These are phyloP conservation scores for Rhynchonycteris naso DNA, from an alignment of 2,797 vertebrate species.

Conservation along the genomic window DNA sequence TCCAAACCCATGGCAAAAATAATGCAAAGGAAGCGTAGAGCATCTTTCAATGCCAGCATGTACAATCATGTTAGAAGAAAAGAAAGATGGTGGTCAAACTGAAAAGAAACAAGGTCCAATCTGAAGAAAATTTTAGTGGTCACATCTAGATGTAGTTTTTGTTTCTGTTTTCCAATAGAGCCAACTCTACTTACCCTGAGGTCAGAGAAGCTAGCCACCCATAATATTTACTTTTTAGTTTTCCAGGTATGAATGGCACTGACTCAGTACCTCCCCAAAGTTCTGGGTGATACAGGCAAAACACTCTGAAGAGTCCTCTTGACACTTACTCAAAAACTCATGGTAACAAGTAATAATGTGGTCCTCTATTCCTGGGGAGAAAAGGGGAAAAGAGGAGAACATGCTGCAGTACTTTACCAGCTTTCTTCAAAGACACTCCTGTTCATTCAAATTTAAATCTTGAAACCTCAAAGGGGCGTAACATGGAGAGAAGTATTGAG, in stretches of 20 bases:
- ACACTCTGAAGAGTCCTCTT: neutral
- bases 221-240: neutral
- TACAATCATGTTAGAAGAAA: neutral
- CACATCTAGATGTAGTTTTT: neutral
- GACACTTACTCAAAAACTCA: neutral
- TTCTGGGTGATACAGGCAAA: neutral
- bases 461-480: neutral
- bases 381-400: neutral
- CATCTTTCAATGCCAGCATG: neutral
- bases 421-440: neutral
- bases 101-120: neutral
- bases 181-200: neutral
- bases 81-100: neutral
- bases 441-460: neutral
- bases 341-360: neutral
- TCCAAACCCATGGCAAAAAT: neutral
- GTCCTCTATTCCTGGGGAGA: neutral
- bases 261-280: neutral
- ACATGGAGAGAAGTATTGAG: neutral
- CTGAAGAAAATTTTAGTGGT: neutral
- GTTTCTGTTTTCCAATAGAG: neutral
- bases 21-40: neutral
- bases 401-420: neutral
- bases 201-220: neutral
- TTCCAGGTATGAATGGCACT: neutral